Evolutionary conservation across 2,797 vertebrate species (phyloP), one percentile per base, ranked within the genome.

Genomic region (Trachurus trachurus): DNA sequence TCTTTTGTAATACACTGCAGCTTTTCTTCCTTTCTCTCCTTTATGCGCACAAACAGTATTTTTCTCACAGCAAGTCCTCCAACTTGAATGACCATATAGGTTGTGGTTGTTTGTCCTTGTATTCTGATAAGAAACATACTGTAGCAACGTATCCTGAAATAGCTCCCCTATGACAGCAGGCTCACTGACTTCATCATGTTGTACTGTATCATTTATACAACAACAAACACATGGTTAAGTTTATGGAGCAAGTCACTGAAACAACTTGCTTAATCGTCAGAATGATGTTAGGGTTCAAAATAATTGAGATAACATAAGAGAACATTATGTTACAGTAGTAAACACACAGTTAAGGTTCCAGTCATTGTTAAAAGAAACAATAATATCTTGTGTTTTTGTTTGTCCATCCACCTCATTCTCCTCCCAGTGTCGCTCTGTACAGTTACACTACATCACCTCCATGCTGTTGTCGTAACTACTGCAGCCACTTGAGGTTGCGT

Each of bases 1-100:
- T 83, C 34, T 76, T 80, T 71, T 72, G 71, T 74, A 75, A 63
- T 74, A 84, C 19, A 75, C 63, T 42, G 29, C 39, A 61, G 47
- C 37, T 54, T 67, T 68, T 63, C 31, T 61, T 45, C 70, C 39
- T 15, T 31, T 58, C 21, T 59, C 4, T 68, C 29, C 39, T 58
- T 1, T 62, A 71, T 66, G 31, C 80, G 54, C 59, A 54, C 74
- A 70, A 60, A 12, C 4, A 12, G 10, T 17, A 34, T 31, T 13
- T 56, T 9, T 57, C 54, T 57, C 13, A 19, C 54, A 57, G 9
- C 8, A 16, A 5, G 7, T 57, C 54, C 15, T 57, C 53, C 26
- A 56, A 9, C 13, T 2, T 17, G 26, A 9, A 8, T 9, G 26
- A 56, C 53, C 50, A 26, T 53, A 2, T 13, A 15, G 3, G 15